These are phyloP conservation scores for Rhyacophila evoluta DNA, from an alignment of 2,888 invertebrate species.

Conservation along the genomic window DNA sequence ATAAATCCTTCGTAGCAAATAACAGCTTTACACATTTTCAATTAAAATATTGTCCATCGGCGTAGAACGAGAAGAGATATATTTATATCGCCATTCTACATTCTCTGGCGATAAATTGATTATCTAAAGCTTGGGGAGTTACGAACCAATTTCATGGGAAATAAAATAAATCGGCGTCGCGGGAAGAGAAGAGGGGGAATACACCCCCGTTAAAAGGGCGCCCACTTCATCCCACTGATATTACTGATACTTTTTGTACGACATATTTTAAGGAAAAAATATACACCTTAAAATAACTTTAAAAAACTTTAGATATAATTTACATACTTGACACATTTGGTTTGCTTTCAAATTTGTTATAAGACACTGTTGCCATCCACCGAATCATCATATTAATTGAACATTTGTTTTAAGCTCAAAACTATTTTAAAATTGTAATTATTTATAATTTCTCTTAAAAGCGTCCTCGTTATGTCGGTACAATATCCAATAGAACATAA, in stretches of 20 bases:
- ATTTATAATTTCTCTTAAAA: too few species aligned
- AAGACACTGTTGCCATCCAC: too few species aligned
- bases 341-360: too few species aligned
- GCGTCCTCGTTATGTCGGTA: too few species aligned
- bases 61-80: constrained; percentile 3
- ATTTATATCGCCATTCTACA: constrained; percentile 20
- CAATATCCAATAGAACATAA: too few species aligned
- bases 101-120: constrained; percentile 42
- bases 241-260: not conserved
- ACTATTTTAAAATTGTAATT: too few species aligned
- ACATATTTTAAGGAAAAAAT: too few species aligned
- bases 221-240: not conserved
- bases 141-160: constrained; percentile 53
- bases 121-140: constrained; percentile 39
- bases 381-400: too few species aligned
- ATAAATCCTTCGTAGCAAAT: constrained; percentile 23
- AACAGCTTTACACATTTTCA: not conserved
- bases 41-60: constrained; percentile 22
- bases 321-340: too few species aligned
- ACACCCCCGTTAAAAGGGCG: not conserved
- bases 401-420: too few species aligned
- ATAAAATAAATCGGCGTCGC: constrained; percentile 51
- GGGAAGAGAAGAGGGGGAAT: constrained; percentile 17
- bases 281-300: too few species aligned
- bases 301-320: too few species aligned